Evolutionary conservation across 2,113 vertebrate species (phyloP).

Genomic region (Patagioenas fasciata): DNA sequence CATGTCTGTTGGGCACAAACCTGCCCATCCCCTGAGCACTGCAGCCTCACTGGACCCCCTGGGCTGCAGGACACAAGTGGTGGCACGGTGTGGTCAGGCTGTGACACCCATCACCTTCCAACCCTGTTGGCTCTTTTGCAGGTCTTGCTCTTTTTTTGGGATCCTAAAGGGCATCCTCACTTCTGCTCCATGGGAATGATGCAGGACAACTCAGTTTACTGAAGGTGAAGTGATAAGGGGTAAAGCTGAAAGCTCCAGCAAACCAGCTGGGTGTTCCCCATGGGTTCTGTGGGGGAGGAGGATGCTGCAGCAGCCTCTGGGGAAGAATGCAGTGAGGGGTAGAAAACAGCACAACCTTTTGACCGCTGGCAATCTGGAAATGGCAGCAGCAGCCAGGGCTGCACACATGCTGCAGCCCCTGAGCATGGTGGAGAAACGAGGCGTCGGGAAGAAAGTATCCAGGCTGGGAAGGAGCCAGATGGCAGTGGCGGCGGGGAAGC

Average conservation of each 20-base stretch:
- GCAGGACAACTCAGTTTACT: not conserved
- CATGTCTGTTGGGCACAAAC: not conserved
- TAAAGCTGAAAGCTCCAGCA: not conserved
- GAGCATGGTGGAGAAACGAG: not conserved
- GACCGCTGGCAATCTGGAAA: accelerated
- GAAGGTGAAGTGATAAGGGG: not conserved
- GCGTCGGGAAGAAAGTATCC: not conserved
- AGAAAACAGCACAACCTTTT: accelerated
- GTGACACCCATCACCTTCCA: not conserved
- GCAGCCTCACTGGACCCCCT: accelerated
- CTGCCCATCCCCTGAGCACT: not conserved
- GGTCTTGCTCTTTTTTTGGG: not conserved
- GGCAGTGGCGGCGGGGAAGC: not conserved
- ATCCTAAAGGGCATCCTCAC: not conserved
- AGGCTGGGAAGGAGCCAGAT: slow-evolving; percentile 1
- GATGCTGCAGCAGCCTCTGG: not conserved
- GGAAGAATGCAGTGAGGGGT: not conserved
- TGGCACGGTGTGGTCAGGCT: too few relatives aligned
- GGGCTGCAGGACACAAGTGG: not conserved
- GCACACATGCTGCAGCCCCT: accelerated
- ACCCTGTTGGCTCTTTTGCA: accelerated
- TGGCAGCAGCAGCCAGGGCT: not conserved
- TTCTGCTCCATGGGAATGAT: not conserved
- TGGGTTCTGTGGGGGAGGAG: accelerated
- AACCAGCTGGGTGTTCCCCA: accelerated